Conservation (phyloP, 2,797 vertebrate genomes). For the Toxotes lorentzi region DNA sequence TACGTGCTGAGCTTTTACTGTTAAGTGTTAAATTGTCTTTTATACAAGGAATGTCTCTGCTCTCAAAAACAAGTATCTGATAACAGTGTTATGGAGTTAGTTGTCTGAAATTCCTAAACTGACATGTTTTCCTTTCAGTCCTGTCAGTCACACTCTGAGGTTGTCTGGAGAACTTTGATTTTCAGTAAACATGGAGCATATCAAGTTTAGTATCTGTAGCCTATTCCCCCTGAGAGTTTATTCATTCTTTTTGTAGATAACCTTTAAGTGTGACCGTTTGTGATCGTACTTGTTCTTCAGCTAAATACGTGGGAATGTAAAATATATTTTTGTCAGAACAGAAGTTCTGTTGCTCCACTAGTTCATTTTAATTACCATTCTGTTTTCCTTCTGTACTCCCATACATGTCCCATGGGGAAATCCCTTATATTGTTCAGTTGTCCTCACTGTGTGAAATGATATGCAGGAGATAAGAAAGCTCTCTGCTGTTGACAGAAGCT, state of each 20-base stretch:
- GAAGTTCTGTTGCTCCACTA: neutral
- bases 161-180: neutral
- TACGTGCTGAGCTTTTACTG: neutral
- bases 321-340: neutral
- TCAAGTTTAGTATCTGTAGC: too few relatives aligned
- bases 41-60: neutral
- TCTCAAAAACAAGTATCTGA: neutral
- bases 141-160: neutral
- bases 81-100: neutral
- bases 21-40: neutral
- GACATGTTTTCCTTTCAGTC: neutral
- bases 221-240: too few relatives aligned
- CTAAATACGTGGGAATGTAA: neutral
- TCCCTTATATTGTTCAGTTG: neutral
- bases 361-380: neutral
- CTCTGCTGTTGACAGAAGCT: conserved; percentile 25
- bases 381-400: conserved; percentile 5
- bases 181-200: neutral
- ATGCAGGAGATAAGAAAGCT: conserved; percentile 1
- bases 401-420: conserved; percentile 8
- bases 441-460: conserved; percentile 1
- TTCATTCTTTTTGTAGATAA: too few relatives aligned
- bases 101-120: neutral
- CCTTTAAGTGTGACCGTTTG: too few relatives aligned
- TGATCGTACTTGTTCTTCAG: neutral